A percentile compares a stretch with the other conserved stretches of the same genome.
phyloP scores from a whole-genome alignment of 2,113 vertebrate genomes.

The Sceloporus tristichus region DNA sequence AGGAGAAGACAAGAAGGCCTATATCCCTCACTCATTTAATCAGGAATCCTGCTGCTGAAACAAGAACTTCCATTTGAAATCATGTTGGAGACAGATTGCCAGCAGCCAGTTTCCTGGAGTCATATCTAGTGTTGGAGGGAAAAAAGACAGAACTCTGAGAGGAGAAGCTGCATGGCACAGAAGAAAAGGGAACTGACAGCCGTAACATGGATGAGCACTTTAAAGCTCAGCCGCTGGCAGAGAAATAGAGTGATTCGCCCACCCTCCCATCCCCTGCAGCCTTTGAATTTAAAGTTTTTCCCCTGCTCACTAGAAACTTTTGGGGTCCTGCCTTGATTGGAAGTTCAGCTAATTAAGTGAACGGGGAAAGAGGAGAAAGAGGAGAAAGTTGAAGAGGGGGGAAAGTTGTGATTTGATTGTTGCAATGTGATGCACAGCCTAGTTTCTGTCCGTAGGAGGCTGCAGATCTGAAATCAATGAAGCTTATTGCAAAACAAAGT shows the following conservation, averaged over 20 bases:
- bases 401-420: background rate
- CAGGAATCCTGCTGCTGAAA: background rate
- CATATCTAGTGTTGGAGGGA: background rate
- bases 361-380: background rate
- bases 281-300: constrained; percentile 10
- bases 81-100: background rate
- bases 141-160: background rate
- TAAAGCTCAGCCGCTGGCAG: constrained; percentile 8
- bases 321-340: background rate
- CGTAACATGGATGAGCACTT: background rate
- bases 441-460: too few relatives aligned
- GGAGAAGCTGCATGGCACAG: background rate
- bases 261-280: background rate
- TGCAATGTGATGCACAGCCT: background rate
- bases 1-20: background rate
- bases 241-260: background rate
- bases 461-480: background rate
- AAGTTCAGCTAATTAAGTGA: background rate
- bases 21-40: background rate
- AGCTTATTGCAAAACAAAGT: background rate
- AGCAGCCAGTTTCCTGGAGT: background rate
- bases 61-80: background rate
- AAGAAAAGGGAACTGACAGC: constrained; percentile 6
- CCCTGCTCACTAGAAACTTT: background rate
- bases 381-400: background rate